Conservation (phyloP, 2,113 vertebrate species). For the Chiloscyllium plagiosum region DNA sequence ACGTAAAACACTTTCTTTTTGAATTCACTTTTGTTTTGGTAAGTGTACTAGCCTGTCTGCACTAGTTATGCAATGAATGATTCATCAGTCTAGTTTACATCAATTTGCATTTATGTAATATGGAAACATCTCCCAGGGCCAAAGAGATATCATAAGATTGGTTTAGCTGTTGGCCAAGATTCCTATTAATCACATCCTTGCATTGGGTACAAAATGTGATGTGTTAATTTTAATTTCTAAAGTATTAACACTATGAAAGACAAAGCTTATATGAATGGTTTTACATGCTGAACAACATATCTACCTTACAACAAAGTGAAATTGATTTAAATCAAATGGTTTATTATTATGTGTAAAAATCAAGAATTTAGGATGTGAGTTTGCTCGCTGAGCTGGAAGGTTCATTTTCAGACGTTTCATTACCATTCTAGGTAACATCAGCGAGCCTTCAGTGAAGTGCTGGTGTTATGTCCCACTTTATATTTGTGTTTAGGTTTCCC, state of each 20-base stretch:
- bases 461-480: too few species aligned
- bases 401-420: too few species aligned
- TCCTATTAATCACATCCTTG: not conserved
- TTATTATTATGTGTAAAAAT: not conserved
- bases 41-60: not conserved
- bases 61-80: not conserved
- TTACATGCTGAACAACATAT: not conserved
- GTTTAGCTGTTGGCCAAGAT: not conserved
- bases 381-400: too few species aligned
- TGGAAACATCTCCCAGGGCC: not conserved
- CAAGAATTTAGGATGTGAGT: not conserved
- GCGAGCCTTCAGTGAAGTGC: too few species aligned
- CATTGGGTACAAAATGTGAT: not conserved
- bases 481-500: too few species aligned
- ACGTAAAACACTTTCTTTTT: not conserved
- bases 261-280: not conserved
- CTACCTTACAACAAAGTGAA: not conserved
- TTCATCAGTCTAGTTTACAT: not conserved
- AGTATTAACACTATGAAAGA: not conserved
- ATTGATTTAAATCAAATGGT: not conserved
- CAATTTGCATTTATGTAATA: not conserved
- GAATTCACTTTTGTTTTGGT: not conserved
- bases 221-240: not conserved
- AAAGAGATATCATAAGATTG: not conserved
- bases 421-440: too few species aligned